Conservation (phyloP, 2,113 vertebrate genomes). For the Crotalus helleri region DNA sequence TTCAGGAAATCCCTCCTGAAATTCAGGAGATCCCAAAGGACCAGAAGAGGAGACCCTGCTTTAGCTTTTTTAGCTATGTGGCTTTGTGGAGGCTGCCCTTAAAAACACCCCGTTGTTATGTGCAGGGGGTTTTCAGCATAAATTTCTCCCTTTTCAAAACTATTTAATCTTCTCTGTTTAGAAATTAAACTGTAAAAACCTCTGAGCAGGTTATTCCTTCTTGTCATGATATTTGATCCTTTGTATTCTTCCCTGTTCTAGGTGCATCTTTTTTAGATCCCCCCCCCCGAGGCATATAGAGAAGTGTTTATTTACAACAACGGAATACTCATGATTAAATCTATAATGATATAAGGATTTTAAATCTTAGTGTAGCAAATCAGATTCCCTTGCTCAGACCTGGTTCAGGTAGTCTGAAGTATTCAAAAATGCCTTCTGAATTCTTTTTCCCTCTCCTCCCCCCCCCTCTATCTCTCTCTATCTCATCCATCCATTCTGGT, state of each 20-base stretch:
- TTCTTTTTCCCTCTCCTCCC: background rate
- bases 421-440: background rate
- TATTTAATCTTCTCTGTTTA: background rate
- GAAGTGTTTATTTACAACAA: background rate
- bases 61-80: no score
- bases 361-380: background rate
- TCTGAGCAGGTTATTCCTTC: background rate
- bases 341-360: background rate
- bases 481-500: background rate
- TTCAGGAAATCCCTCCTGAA: background rate
- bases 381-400: background rate
- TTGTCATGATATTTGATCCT: background rate
- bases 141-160: no score
- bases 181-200: background rate
- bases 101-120: background rate
- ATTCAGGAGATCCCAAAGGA: background rate
- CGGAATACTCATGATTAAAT: background rate
- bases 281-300: background rate
- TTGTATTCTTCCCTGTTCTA: background rate
- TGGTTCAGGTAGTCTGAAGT: background rate
- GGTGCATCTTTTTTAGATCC: background rate
- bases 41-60: background rate
- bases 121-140: background rate
- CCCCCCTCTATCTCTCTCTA: background rate
- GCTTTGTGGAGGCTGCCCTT: background rate